These are phyloP conservation scores for Ochropacha duplaris DNA, from an alignment of 2,888 invertebrate genomes.

Conservation along the genomic window DNA sequence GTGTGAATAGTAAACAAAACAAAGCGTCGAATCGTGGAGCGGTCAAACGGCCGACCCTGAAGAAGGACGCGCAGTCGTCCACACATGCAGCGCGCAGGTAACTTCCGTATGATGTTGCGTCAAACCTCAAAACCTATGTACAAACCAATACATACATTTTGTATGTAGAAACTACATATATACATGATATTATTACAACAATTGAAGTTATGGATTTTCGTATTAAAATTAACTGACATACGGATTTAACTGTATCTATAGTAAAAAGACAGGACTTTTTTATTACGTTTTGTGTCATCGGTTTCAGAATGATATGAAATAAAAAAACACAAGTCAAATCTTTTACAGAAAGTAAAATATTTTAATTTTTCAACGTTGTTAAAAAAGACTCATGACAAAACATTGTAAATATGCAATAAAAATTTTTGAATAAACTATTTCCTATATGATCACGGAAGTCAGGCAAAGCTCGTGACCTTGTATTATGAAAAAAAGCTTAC, in stretches of 20 bases:
- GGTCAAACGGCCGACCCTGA: conserved; percentile 46
- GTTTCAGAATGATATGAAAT: no score
- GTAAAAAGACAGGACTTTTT: no score
- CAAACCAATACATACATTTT: no score
- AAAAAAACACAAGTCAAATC: no score
- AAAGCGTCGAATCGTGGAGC: conserved; percentile 29
- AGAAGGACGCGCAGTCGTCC: conserved; percentile 35
- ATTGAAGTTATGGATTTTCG: no score
- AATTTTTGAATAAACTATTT: conserved; percentile 16
- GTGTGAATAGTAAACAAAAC: conserved; percentile 31
- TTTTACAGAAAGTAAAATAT: no score
- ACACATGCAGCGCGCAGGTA: conserved; percentile 22
- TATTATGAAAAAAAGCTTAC: conserved; percentile 5
- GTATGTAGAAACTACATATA: conserved; percentile 6
- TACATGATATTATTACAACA: no score
- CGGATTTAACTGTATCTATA: no score
- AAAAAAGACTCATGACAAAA: no score
- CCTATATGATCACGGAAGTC: conserved; percentile 45
- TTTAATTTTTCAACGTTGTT: no score
- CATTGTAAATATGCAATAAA: background rate
- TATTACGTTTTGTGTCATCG: no score
- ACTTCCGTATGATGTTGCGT: conserved; percentile 45
- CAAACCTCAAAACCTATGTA: conserved; percentile 23
- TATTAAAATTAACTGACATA: no score
- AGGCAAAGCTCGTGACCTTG: conserved; percentile 34